Evolutionary conservation across 35 echinoderm and acorn worm species (phyloP), one percentile per base, ranked within the genome.

Genomic region (Amphiura filiformis): DNA sequence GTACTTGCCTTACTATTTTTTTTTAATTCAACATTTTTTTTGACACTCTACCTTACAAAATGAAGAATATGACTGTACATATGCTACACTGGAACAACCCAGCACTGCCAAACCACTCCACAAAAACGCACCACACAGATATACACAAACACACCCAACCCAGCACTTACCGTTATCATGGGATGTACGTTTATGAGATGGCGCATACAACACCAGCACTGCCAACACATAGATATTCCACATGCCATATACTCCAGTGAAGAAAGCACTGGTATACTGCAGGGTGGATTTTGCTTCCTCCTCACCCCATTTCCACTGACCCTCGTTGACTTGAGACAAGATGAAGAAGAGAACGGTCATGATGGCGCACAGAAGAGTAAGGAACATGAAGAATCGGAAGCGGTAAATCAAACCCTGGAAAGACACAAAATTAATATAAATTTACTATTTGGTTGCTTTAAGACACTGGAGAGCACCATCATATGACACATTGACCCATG

Each of bases 221-320:
- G 95, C 95, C 47, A 97, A 17, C 36, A 97, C 95, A 34, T 97
- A 97, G 89, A 97, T 85, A 38, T 97, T 97, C 95, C 95, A 97
- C 85, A 97, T 93, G 22, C 95, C 95, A 64, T 97, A 97, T 31
- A 97, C 95, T 23, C 95, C 95, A 22, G 95, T 97, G 36, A 94
- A 97, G 83, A 97, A 97, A 31, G 84, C 95, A 57, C 95, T 97
- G 89, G 85, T 97, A 79, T 94, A 91, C 81, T 97, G 91, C 22
- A 97, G 34, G 40, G 38, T 81, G 0, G 84, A 61, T 22, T 23
- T 14, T 7, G 76, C 39, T 36, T 97, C 57, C 28, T 92, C 87
- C 36, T 95, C 90, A 0, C 92, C 88, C 36, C 86, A 84, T 78
- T 90, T 93, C 38, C 76, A 79, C 28, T 92, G 79, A n/a, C 89